These are phyloP conservation scores for Poecile atricapillus DNA, from an alignment of 2,113 vertebrate species.

Conservation along the genomic window DNA sequence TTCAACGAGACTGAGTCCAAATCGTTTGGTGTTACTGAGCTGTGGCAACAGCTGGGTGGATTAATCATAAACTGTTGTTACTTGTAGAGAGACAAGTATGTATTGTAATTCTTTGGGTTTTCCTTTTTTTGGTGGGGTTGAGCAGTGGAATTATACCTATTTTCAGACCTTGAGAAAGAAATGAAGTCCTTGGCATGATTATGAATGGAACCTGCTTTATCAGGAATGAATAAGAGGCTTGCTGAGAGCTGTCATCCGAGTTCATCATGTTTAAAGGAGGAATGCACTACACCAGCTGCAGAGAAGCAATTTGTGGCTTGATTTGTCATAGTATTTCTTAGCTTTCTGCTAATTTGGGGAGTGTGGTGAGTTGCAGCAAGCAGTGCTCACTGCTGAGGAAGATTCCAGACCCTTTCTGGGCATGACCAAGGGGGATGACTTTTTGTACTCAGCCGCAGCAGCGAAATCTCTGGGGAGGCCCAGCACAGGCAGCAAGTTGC, in stretches of 20 bases:
- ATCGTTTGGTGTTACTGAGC: neutral
- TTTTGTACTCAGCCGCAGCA: neutral
- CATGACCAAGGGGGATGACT: neutral
- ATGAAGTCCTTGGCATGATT: neutral
- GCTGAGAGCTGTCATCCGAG: neutral
- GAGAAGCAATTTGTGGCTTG: neutral
- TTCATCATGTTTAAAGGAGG: neutral
- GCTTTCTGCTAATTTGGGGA: neutral
- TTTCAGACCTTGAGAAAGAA: neutral
- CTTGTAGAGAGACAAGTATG: neutral
- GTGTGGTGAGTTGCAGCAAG: neutral
- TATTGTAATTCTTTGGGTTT: neutral
- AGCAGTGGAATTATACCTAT: neutral
- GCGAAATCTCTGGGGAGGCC: neutral
- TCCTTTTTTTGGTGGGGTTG: neutral
- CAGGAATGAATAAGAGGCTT: neutral
- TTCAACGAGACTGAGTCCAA: neutral
- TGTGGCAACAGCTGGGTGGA: conserved; percentile 25
- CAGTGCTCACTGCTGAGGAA: neutral
- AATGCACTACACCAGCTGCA: neutral
- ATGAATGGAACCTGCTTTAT: neutral
- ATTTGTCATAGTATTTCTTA: neutral
- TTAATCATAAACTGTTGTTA: neutral
- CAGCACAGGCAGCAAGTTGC: neutral
- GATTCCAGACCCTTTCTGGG: neutral